Evolutionary conservation across 2,113 vertebrate species (phyloP), one percentile per base, ranked within the genome.

Genomic region (Ammodytes dubius): DNA sequence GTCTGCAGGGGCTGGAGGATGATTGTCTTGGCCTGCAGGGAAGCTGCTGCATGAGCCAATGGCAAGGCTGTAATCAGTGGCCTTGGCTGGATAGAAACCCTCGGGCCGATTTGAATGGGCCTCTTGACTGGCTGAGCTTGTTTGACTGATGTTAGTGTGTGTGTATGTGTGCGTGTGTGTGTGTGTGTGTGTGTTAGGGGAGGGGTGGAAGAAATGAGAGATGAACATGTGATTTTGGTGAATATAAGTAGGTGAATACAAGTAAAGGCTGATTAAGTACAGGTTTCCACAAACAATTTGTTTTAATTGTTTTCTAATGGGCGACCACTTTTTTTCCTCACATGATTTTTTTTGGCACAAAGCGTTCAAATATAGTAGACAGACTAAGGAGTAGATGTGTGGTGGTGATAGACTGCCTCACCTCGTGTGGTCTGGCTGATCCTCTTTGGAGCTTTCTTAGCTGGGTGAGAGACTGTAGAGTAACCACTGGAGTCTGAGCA

Each of bases 1-100:
- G 96, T 91, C 77, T 97, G 96, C 60, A 99, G 79, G 4, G 97
- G 94, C 91, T 98, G 98, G 79, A 99, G 96, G 91, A 99, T 96
- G 87, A 99, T 97, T 50, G 97, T 95, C 94, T 99, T 99, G 13
- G 96, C 85, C 71, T 96, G 95, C 76, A 97, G 88, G 1, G 93
- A 76, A 45, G 96, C 64, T 65, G 91, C 87, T 17, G 95, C 63
- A 47, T 91, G 95, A 82, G 96, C 50, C 85, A 97, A 89, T n/a
- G 96, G 95, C 74, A 97, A 76, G 37, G 96, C 94, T 65, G 96
- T 96, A 75, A 99, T 94, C 70, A 97, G 90, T 0, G 96, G 96
- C 80, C 96, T 97, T 46, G 96, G 97, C 52, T 98, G 97, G 93
- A 98, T 96, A 59, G 94, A 96, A 85, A 97, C 94, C 87, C 96